Conservation (phyloP, 2,888 invertebrate genomes). For the Spilarctia lutea region DNA sequence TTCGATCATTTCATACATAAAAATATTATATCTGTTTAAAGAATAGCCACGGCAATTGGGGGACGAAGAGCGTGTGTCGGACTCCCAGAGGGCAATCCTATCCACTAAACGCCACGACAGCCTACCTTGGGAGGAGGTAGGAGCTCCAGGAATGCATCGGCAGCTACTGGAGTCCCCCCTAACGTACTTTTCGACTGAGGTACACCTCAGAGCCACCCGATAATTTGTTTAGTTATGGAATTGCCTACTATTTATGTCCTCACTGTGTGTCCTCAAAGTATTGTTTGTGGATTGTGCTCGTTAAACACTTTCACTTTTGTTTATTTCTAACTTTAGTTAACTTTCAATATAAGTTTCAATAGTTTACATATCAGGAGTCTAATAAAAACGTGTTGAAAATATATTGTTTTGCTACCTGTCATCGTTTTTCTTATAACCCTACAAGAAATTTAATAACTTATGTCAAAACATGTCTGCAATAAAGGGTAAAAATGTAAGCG, state of each 20-base stretch:
- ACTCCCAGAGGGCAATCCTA: no score
- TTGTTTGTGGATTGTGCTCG: background rate
- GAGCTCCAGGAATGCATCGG: no score
- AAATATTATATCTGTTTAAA: no score
- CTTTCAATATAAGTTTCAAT: background rate
- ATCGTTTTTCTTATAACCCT: background rate
- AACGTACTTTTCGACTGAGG: no score
- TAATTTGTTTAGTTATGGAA: background rate
- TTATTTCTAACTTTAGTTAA: background rate
- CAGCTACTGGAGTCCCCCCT: no score
- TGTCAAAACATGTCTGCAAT: slow-evolving; percentile 1
- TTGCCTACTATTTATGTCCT: background rate
- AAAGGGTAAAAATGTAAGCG: slow-evolving; percentile 30
- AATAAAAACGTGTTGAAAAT: background rate
- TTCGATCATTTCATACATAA: no score
- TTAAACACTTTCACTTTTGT: background rate
- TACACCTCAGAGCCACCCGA: no score
- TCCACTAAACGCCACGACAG: no score
- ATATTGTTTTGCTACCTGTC: background rate
- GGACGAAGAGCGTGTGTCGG: no score
- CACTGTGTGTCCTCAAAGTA: background rate
- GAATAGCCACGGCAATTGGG: no score
- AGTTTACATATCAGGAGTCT: background rate
- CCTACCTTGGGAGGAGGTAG: no score
- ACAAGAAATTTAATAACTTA: background rate